A percentile compares a stretch with the other conserved stretches of the same genome.
Conservation (phyloP, 2,113 vertebrate genomes). For the Bostrychus sinensis region DNA sequence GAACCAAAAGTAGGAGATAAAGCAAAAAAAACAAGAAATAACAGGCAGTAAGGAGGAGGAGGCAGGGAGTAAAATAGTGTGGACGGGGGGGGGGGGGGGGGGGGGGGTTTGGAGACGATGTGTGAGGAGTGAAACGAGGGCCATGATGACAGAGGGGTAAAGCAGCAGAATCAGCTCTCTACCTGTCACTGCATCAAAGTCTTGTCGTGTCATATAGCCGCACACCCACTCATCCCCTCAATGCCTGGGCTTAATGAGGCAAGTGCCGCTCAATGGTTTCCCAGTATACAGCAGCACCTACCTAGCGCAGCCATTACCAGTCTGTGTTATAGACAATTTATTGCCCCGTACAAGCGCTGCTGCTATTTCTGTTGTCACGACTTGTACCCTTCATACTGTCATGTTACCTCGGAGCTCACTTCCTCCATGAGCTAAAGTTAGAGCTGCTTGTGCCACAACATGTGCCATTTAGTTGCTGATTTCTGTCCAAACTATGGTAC, state of each 20-base stretch:
- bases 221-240: constrained; percentile 65
- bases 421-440: constrained; percentile 11
- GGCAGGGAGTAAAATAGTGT: constrained; percentile 19
- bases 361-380: constrained; percentile 52
- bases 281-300: constrained; percentile 32
- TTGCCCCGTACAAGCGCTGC: constrained; percentile 32
- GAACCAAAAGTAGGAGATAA: constrained; percentile 51
- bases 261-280: constrained; percentile 60
- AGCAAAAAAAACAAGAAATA: constrained; percentile 25
- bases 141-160: constrained; percentile 52
- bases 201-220: constrained; percentile 51
- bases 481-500: constrained; percentile 8
- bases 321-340: constrained; percentile 57
- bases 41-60: constrained; percentile 7
- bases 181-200: constrained; percentile 73
- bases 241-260: constrained; percentile 77
- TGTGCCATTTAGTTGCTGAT: neutral
- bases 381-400: constrained; percentile 42
- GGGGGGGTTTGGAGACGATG: no score
- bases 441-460: neutral
- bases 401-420: constrained; percentile 23
- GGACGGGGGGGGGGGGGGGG: no score
- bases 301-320: constrained; percentile 48
- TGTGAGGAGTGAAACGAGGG: constrained; percentile 38
- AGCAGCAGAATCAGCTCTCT: constrained; percentile 62